Conservation (phyloP, 2,888 invertebrate genomes). For the Andrena marginata region DNA sequence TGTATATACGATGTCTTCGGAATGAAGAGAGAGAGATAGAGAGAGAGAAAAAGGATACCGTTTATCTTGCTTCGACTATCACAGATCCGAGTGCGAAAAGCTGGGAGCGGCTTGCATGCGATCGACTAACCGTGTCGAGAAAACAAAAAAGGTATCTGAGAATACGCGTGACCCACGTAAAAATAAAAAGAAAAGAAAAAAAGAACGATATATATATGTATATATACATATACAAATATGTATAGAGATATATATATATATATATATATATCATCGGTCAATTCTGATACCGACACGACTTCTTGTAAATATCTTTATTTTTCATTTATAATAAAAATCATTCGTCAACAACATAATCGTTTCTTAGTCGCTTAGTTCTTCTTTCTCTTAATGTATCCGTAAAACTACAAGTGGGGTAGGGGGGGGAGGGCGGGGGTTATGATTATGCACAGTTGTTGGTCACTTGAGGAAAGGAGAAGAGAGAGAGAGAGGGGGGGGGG, state of each 20-base stretch:
- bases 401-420: constrained; percentile 71
- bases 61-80: constrained; percentile 68
- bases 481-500: constrained; percentile 2
- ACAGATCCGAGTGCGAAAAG: constrained; percentile 65
- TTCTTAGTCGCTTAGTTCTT: constrained; percentile 83
- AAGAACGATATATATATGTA: not conserved
- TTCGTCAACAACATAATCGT: constrained; percentile 85
- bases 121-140: constrained; percentile 37
- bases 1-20: constrained; percentile 57
- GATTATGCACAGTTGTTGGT: constrained; percentile 85
- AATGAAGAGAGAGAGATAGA: constrained; percentile 51
- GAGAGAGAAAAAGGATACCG: constrained; percentile 57
- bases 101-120: constrained; percentile 61
- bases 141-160: constrained; percentile 21
- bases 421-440: constrained; percentile 73
- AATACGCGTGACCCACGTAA: not conserved
- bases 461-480: constrained; percentile 76
- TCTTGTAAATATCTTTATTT: constrained; percentile 86
- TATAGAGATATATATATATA: constrained; percentile 37
- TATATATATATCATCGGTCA: constrained; percentile 61
- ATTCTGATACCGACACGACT: constrained; percentile 76
- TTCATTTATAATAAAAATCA: constrained; percentile 86
- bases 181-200: too few species aligned
- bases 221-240: too few species aligned
- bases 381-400: constrained; percentile 77